Percentiles rank a stretch among this genome's conserved stretches.
These are phyloP conservation scores for silkworm (Bombyx mori) DNA, from an alignment of 1,140 invertebrate species.

Conservation along the genomic window DNA sequence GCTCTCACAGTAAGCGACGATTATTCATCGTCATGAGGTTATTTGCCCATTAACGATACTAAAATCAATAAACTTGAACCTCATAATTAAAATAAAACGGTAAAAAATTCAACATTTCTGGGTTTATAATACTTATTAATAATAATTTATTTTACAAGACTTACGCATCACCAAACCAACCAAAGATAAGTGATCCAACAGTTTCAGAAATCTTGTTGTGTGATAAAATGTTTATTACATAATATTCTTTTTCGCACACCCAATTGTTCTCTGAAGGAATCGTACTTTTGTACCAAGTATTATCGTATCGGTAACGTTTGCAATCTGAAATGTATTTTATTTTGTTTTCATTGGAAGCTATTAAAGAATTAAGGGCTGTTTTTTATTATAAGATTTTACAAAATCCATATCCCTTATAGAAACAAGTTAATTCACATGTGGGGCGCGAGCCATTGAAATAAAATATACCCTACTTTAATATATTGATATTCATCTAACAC, in stretches of 20 bases:
- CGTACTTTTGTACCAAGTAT: conserved; percentile 52
- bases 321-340: conserved; percentile 31
- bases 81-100: not conserved
- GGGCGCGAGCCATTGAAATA: too few species aligned
- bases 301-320: conserved; percentile 40
- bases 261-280: conserved; percentile 47
- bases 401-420: too few species aligned
- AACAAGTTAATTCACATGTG: too few species aligned
- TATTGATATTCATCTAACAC: too few species aligned
- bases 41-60: too few species aligned
- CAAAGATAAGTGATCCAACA: conserved; percentile 48
- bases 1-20: too few species aligned
- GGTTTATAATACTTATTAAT: not conserved
- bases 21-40: too few species aligned
- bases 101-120: not conserved
- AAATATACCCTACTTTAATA: too few species aligned
- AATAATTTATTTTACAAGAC: conserved; percentile 15
- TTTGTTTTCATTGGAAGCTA: too few species aligned
- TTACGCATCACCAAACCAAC: conserved; percentile 55
- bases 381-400: too few species aligned
- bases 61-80: too few species aligned
- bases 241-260: conserved; percentile 52
- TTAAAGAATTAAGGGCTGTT: too few species aligned
- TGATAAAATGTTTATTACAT: conserved; percentile 46
- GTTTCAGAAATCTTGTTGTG: conserved; percentile 45